Conservation (phyloP, 2,797 vertebrate species). For the Gymnothorax reevesii region DNA sequence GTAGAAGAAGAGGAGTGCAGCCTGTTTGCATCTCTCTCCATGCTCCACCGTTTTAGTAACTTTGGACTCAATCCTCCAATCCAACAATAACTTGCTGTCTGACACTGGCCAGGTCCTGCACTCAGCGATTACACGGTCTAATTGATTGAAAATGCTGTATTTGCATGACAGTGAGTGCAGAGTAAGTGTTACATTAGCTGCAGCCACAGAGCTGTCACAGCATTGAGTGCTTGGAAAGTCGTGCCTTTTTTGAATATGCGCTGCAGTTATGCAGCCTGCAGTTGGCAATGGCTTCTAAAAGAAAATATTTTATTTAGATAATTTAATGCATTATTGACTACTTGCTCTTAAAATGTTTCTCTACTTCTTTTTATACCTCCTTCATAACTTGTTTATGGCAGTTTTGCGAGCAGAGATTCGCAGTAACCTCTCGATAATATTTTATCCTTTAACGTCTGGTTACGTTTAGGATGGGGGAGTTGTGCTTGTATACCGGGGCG, state of each 20-base stretch:
- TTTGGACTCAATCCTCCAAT: background rate
- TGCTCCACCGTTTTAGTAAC: background rate
- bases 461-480: no score
- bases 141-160: background rate
- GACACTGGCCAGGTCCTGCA: background rate
- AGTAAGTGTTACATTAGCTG: background rate
- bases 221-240: background rate
- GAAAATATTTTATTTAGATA: background rate
- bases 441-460: no score
- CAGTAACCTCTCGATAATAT: no score
- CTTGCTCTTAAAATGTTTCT: background rate
- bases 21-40: background rate
- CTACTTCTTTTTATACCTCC: background rate
- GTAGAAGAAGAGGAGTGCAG: slow-evolving; percentile 35
- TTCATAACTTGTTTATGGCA: no score
- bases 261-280: background rate
- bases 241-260: background rate
- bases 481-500: background rate
- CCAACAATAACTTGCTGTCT: background rate
- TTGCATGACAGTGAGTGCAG: background rate
- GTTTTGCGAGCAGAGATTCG: no score
- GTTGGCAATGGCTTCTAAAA: background rate
- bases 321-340: background rate
- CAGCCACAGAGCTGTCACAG: background rate
- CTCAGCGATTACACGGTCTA: background rate